Percentiles rank a stretch among this genome's conserved stretches.
These are phyloP conservation scores for Glaucomys volans DNA, from an alignment of 2,113 vertebrate genomes.

Conservation along the genomic window DNA sequence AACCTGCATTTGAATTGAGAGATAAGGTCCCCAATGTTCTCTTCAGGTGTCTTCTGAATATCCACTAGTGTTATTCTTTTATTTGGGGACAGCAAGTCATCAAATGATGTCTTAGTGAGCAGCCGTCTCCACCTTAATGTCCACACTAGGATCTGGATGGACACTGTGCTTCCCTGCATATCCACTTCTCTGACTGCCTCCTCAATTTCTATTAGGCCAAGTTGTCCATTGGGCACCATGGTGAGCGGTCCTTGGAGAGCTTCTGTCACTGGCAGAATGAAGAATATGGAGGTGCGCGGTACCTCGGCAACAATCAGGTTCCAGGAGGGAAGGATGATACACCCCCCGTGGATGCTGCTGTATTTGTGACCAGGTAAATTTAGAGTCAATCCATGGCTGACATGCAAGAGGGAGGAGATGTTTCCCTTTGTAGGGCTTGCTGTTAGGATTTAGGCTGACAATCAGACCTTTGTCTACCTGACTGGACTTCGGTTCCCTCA, in stretches of 20 bases:
- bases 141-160: fast-evolving
- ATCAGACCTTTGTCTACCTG: background rate
- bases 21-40: background rate
- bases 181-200: background rate
- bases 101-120: fast-evolving
- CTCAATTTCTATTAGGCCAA: constrained; percentile 86
- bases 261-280: constrained; percentile 98
- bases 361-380: constrained; percentile 96
- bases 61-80: too few relatives aligned
- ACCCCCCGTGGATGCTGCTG: constrained; percentile 94
- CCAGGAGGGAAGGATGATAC: constrained; percentile 93
- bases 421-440: fast-evolving
- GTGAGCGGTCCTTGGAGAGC: constrained; percentile 96
- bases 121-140: background rate
- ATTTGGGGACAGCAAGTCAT: too few relatives aligned
- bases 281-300: constrained; percentile 92
- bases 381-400: background rate
- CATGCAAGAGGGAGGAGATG: fast-evolving
- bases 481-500: background rate
- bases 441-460: background rate
- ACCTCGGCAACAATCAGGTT: constrained; percentile 95
- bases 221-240: constrained; percentile 95
- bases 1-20: background rate
- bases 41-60: fast-evolving
- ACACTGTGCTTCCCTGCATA: background rate